Percentiles rank a stretch among this genome's conserved stretches.
These are phyloP conservation scores for Slavum lentiscoides DNA, from an alignment of 2,888 invertebrate species.

Conservation along the genomic window DNA sequence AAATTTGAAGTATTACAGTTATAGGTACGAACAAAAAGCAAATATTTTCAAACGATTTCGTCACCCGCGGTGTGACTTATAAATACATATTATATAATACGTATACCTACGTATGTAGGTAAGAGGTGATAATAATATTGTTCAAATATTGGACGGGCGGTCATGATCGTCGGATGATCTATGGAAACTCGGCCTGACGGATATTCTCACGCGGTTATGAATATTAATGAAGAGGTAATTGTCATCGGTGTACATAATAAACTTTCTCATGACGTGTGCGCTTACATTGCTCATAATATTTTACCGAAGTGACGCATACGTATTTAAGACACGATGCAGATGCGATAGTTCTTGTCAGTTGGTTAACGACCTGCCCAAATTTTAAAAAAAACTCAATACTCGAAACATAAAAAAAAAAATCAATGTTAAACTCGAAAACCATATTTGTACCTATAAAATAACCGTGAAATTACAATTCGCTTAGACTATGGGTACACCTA, in stretches of 20 bases:
- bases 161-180: not conserved
- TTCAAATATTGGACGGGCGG: slow-evolving; percentile 38
- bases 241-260: slow-evolving; percentile 26
- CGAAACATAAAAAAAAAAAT: not conserved
- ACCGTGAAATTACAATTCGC: too few species aligned
- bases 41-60: slow-evolving; percentile 17
- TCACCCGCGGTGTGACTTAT: not conserved
- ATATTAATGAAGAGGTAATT: slow-evolving; percentile 43
- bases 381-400: not conserved
- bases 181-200: slow-evolving; percentile 33
- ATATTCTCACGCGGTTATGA: slow-evolving; percentile 51
- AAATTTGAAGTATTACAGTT: not conserved
- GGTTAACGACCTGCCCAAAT: not conserved
- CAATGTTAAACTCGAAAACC: too few species aligned
- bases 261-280: not conserved
- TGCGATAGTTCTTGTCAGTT: not conserved
- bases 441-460: too few species aligned
- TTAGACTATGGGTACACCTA: too few species aligned
- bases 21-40: not conserved
- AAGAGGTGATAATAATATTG: slow-evolving; percentile 27
- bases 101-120: too few species aligned
- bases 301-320: not conserved
- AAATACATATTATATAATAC: not conserved
- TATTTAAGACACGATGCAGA: not conserved
- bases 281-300: not conserved